Evolutionary conservation across 2,797 vertebrate genomes (phyloP), one percentile per base, ranked within the genome.

Genomic region (Sebastes iracundus): DNA sequence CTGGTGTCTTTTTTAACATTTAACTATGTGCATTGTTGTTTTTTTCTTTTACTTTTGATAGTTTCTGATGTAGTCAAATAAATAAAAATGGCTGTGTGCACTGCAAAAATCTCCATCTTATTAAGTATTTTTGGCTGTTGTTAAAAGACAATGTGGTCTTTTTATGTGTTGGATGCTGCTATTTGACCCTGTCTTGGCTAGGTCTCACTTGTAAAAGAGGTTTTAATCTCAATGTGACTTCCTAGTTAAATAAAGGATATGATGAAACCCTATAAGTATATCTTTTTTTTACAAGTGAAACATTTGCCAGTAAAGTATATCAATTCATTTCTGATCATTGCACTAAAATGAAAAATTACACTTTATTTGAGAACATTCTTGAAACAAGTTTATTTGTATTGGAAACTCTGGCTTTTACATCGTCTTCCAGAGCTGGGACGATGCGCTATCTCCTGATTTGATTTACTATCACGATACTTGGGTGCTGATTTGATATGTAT

Each of bases 1-100:
- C 60, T 75, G 23, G 14, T 68, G n/a, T 62, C 42, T 75, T 10
- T 65, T 58, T 72, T 75, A 5, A 38, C 6, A n/a, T 65, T 75
- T 49, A 74, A 18, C 33, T 49, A 1, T 35, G 7, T 38, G 5
- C 23, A 27, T 64, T 79, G 53, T 63, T 52, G 4, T 14, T 22
- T 23, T 30, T 65, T 27, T 35, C 0, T 49, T 74, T 58, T 16
- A 38, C 22, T 77, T 77, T 72, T 14, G 22, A 61, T 12, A 35
- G 30, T 58, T 38, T 46, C 0, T 53, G 16, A 66, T 33, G 6
- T 7, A 20, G 25, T 14, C 2, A 28, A 28, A 35, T 23, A 60
- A 11, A 20, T 10, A n/a, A 18, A 35, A 33, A 52, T 8, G 9
- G 2, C 1, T 12, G 8, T 16, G 3, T 32, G 7, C 7, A 6